Evolutionary conservation across 1,140 invertebrate genomes (phyloP), one percentile per base, ranked within the genome.

Genomic region (Sitobion miscanthi): DNA sequence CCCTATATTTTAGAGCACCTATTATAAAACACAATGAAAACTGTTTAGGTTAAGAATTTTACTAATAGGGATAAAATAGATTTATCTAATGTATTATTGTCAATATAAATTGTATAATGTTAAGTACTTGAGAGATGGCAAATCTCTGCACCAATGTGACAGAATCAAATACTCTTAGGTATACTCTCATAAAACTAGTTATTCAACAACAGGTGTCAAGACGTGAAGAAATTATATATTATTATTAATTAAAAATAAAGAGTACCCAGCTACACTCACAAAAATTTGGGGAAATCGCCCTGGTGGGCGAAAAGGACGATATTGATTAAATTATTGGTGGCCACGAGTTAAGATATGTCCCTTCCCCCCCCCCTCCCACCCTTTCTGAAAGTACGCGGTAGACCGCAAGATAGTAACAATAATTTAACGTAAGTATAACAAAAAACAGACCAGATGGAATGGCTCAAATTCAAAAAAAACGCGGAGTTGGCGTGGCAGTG

Each of bases 401-500:
- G 3, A n/a, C 4, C 62, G 49, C 49, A 2, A 52, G 49, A 20
- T 52, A 52, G 54, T 57, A 52, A 52, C 20, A 20, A 52, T 52
- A 25, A 57, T 42, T 42, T 42, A 42, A 3, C 23, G 7, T 57
- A 1, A 25, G 57, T 25, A 9, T 25, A 69, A n/a, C 57, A n/a
- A 62, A 62, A 23, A 77, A n/a, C 62, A n/a, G n/a, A 77, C 30
- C n/a, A 17, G 14, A 0, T 14, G 1, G n/a, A n/a, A n/a, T 77
- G 62, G 30, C 14, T 0, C 23, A 11, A 77, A 62, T 62, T 30
- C 0, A 0, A n/a, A 77, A n/a, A n/a, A n/a, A 6, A 17, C 30
- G 1, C 4, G 0, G 5, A 17, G 14, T 0, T 77, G n/a, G 14
- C n/a, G 11, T 30, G 30, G n/a, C n/a, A 2, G 62, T 2, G 1